A percentile compares a stretch with the other conserved stretches of the same genome.
phyloP scores from a whole-genome alignment of 2,113 vertebrate genomes.

The Pavo muticus region DNA sequence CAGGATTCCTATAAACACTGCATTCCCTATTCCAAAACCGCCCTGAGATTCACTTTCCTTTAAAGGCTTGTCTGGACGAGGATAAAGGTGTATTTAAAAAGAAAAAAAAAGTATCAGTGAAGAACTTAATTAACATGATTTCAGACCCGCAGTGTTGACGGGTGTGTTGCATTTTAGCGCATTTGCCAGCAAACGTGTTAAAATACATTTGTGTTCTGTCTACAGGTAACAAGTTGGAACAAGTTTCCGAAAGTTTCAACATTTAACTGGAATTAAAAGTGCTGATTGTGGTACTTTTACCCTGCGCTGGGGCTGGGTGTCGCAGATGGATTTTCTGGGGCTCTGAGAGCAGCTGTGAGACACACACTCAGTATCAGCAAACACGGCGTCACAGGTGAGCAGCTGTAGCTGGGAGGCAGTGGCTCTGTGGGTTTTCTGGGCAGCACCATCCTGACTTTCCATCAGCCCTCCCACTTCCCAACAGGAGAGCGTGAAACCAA shows the following conservation, averaged over 20 bases:
- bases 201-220: constrained; percentile 42
- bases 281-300: neutral
- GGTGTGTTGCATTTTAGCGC: constrained; percentile 44
- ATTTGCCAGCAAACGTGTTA: constrained; percentile 56
- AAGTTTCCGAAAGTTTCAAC: constrained; percentile 20
- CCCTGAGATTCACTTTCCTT: constrained; percentile 32
- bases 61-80: constrained; percentile 49
- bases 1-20: constrained; percentile 11
- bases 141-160: constrained; percentile 29
- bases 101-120: neutral
- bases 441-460: neutral
- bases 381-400: neutral
- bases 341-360: neutral
- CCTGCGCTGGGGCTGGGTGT: neutral
- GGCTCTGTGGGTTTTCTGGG: neutral
- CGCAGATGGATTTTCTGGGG: neutral
- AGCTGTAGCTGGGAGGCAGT: neutral
- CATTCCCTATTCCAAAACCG: neutral
- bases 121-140: constrained; percentile 58
- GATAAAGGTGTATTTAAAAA: constrained; percentile 30
- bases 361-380: neutral
- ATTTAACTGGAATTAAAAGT: constrained; percentile 13
- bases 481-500: neutral
- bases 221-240: neutral
- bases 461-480: neutral